phyloP scores from a whole-genome alignment of 1,140 invertebrate genomes.

The Matsumurasca onukii region DNA sequence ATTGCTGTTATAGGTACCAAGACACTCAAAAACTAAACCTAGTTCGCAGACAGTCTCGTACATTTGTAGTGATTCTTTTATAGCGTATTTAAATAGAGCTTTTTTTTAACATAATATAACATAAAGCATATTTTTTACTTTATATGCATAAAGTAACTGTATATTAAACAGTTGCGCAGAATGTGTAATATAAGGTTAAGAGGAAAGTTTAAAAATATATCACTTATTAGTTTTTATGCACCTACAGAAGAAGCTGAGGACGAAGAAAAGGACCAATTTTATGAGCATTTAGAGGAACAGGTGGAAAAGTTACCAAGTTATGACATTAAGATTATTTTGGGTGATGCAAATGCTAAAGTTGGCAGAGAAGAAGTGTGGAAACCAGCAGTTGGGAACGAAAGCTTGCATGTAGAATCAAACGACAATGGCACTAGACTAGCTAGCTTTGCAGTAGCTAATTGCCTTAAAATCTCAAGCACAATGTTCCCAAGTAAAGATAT shows the following conservation, averaged over 20 bases:
- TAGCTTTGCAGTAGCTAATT: constrained; percentile 35
- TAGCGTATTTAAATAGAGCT: no score
- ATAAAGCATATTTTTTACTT: no score
- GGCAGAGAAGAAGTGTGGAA: constrained; percentile 30
- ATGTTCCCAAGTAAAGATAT: constrained; percentile 36
- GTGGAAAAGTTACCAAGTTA: constrained; percentile 26
- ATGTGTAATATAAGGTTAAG: constrained; percentile 32
- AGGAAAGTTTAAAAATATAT: constrained; percentile 32
- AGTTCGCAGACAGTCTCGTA: no score
- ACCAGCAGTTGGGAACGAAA: constrained; percentile 42
- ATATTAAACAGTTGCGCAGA: no score
- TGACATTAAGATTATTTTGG: constrained; percentile 35
- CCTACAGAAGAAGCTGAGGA: constrained; percentile 36
- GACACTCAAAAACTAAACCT: no score
- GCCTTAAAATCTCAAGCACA: constrained; percentile 37
- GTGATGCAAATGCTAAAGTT: constrained; percentile 35
- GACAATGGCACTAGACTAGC: constrained; percentile 37
- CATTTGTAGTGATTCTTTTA: no score
- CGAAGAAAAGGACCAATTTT: constrained; percentile 34
- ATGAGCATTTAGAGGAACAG: constrained; percentile 31
- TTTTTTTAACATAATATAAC: no score
- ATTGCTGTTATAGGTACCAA: no score
- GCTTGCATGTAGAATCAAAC: constrained; percentile 40
- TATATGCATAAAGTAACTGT: no score
- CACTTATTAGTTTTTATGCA: constrained; percentile 30